phyloP scores from a whole-genome alignment of 2,113 vertebrate species.

The Cyphomyrus plagiostoma region DNA sequence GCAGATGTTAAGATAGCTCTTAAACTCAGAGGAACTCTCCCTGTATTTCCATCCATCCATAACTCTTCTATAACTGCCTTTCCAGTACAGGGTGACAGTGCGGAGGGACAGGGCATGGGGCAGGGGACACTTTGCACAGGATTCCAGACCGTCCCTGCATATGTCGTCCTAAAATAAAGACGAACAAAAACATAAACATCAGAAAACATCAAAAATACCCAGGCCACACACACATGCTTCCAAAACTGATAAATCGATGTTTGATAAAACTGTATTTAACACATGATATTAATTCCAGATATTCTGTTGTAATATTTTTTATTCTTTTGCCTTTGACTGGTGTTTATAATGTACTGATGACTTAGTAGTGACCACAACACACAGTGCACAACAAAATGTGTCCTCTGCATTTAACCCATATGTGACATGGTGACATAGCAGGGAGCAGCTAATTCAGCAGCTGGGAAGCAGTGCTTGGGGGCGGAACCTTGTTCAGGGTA shows the following conservation, averaged over 20 bases:
- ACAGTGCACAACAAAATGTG: too few species aligned
- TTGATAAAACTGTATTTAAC: neutral
- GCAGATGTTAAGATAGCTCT: neutral
- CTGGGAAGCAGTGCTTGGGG: too few species aligned
- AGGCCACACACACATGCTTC: neutral
- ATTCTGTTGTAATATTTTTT: neutral
- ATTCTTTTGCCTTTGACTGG: neutral
- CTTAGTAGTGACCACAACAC: too few species aligned
- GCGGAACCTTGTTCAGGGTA: too few species aligned
- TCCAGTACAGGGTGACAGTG: neutral
- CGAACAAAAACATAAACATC: neutral
- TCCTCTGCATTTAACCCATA: too few species aligned
- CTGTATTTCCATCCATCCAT: neutral
- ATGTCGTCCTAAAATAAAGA: neutral
- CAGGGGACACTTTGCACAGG: neutral
- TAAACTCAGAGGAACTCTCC: neutral
- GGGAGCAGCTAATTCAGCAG: too few species aligned
- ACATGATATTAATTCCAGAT: neutral
- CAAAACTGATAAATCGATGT: neutral
- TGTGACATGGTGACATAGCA: too few species aligned
- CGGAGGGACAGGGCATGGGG: neutral
- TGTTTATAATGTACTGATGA: neutral
- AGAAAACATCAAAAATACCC: neutral
- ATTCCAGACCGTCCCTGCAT: neutral
- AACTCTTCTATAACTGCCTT: neutral